A percentile compares a stretch with the other conserved stretches of the same genome.
Evolutionary conservation across 2,888 invertebrate species (phyloP).

Genomic region (Athalia cordata): DNA sequence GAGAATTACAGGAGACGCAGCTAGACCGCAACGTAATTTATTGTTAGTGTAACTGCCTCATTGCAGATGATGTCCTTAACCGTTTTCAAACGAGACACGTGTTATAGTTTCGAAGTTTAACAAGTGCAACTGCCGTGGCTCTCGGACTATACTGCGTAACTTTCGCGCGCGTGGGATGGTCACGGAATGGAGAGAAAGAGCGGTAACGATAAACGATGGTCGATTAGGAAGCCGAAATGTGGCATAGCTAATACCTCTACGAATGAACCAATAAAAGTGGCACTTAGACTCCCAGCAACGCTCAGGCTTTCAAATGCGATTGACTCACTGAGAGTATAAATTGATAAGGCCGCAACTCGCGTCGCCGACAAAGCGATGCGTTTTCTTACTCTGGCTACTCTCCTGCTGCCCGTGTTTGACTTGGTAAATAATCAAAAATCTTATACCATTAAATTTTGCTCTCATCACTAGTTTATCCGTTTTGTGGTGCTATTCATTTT

Average conservation of each 20-base stretch:
- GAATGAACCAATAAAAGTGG: conserved; percentile 46
- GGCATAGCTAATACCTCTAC: conserved; percentile 49
- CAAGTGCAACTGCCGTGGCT: not conserved
- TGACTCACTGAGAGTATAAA: conserved; percentile 48
- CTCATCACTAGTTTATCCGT: not conserved
- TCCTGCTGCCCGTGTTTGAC: conserved; percentile 49
- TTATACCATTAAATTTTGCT: not conserved
- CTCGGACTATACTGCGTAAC: not conserved
- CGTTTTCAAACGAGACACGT: too few species aligned
- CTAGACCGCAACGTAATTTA: not conserved
- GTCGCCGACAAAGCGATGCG: conserved; percentile 48
- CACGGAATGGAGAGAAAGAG: conserved; percentile 15
- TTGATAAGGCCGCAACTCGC: conserved; percentile 39
- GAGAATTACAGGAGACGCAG: not conserved
- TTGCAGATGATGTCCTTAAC: too few species aligned
- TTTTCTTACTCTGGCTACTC: conserved; percentile 41
- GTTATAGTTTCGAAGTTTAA: not conserved
- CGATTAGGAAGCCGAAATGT: conserved; percentile 51
- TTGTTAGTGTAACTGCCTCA: too few species aligned
- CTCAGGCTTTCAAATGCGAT: not conserved
- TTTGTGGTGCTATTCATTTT: not conserved
- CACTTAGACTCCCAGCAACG: conserved; percentile 48
- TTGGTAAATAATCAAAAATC: conserved; percentile 41
- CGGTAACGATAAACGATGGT: conserved; percentile 46
- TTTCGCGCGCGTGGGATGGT: not conserved